These are phyloP conservation scores for Zaprionus vittiger DNA, from an alignment of 1,140 invertebrate genomes.

Conservation along the genomic window DNA sequence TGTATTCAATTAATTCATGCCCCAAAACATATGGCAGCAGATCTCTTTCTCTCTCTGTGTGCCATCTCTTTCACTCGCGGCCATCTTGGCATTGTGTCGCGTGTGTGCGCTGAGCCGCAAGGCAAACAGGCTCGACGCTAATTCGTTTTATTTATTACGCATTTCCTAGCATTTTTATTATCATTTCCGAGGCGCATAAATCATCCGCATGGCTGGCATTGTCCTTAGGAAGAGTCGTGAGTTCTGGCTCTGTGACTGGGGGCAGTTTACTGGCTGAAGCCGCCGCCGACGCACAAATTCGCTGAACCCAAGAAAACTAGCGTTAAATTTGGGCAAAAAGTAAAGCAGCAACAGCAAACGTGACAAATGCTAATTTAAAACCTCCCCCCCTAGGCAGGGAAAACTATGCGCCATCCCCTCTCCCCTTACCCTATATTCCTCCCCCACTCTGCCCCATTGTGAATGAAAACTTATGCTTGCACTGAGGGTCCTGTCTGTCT, in stretches of 20 bases:
- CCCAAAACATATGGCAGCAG: neutral
- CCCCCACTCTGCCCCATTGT: constrained; percentile 39
- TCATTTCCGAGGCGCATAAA: constrained; percentile 78
- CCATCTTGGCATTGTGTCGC: constrained; percentile 17
- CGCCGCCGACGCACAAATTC: constrained; percentile 45
- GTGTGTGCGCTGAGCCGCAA: constrained; percentile 61
- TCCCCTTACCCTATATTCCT: neutral
- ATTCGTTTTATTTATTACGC: constrained; percentile 81
- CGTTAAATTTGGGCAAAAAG: constrained; percentile 61
- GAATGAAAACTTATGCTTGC: constrained; percentile 75
- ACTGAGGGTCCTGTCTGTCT: constrained; percentile 37
- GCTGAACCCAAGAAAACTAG: constrained; percentile 63
- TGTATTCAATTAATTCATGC: neutral
- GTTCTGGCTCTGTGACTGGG: constrained; percentile 4
- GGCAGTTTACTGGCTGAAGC: constrained; percentile 24
- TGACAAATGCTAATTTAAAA: constrained; percentile 83
- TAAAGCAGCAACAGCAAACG: constrained; percentile 58
- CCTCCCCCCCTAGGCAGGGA: constrained; percentile 53
- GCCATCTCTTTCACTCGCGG: constrained; percentile 14
- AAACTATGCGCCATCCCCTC: constrained; percentile 3
- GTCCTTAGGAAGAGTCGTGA: constrained; percentile 20
- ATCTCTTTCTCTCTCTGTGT: neutral
- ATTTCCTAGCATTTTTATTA: constrained; percentile 81
- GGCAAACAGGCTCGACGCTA: constrained; percentile 53
- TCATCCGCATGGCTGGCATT: constrained; percentile 54